Evolutionary conservation across 2,888 invertebrate genomes (phyloP), one percentile per base, ranked within the genome.

Genomic region (Drepanosiphum platanoidis): DNA sequence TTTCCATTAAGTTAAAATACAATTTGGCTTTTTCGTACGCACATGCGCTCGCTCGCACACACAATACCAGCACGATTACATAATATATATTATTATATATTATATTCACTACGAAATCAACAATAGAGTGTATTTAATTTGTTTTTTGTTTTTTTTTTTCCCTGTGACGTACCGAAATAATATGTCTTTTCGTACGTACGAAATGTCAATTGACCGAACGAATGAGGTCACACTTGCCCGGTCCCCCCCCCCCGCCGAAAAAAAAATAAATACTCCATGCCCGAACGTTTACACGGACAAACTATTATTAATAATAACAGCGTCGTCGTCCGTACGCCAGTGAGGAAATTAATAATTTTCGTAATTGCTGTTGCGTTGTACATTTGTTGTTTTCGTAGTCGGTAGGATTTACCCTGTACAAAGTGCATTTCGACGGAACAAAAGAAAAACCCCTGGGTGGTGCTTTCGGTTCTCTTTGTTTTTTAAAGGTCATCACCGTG

Each of bases 1-100:
- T 77, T 64, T 84, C 77, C 84, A 84, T 77, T 77, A 77, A 46
- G 66, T 83, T 66, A 66, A 83, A n/a, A 77, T 77, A 77, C 77
- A 36, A 77, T 77, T 84, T n/a, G 30, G 52, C n/a, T 66, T 75
- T 82, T 36, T 30, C 75, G 61, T 27, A n/a, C 34, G 27, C n/a
- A 39, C 70, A n/a, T 3, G 39, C 15, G 15, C 32, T 32, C 27
- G 9, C 61, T n/a, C 74, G 18, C 15, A 58, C 3, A 34, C 42
- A 58, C 22, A 74, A 30, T 34, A 34, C 46, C 22, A 27, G 13
- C 1, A 34, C 11, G n/a, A 11, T 52, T 18, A 52, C n/a, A n/a
- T n/a, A n/a, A 70, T n/a, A 36, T 22, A n/a, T 34, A 68, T 64
- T 64, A 64, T 64, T 30, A 66, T 66, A n/a, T 66, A 66, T 64